phyloP scores from a whole-genome alignment of 1,140 invertebrate species.

The Agrypnia vestita region DNA sequence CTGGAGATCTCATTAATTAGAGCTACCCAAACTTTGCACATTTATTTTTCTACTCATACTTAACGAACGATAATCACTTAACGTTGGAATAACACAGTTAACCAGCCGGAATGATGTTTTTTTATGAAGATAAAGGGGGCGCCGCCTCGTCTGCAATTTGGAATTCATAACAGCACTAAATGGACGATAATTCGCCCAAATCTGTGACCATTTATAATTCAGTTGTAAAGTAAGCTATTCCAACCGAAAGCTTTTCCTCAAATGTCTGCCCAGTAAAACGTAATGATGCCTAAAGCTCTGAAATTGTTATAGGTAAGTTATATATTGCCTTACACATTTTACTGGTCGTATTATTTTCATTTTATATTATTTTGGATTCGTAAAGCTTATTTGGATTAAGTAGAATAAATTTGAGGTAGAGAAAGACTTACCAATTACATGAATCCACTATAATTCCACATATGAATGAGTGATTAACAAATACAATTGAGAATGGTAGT shows the following conservation, averaged over 20 bases:
- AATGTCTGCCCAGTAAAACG: background rate
- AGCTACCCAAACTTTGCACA: background rate
- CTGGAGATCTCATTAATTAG: too few relatives aligned
- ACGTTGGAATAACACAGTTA: background rate
- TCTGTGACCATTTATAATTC: slow-evolving; percentile 19
- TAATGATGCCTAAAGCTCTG: too few relatives aligned
- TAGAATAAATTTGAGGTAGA: too few relatives aligned
- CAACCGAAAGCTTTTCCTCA: background rate
- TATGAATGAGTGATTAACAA: too few relatives aligned
- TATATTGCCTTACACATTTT: too few relatives aligned
- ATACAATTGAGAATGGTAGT: too few relatives aligned
- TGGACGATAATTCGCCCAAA: background rate
- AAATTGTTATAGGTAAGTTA: too few relatives aligned
- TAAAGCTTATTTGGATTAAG: too few relatives aligned
- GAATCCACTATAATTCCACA: too few relatives aligned
- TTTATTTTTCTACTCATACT: slow-evolving; percentile 3
- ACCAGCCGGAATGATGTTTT: background rate
- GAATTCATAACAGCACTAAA: slow-evolving; percentile 28
- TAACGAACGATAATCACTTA: slow-evolving; percentile 1
- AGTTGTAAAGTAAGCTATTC: slow-evolving; percentile 9
- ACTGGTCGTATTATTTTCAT: too few relatives aligned
- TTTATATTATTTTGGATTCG: too few relatives aligned
- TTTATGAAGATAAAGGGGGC: slow-evolving; percentile 15
- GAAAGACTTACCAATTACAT: too few relatives aligned
- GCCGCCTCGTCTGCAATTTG: slow-evolving; percentile 5